Percentiles rank a stretch among this genome's conserved stretches.
These are phyloP conservation scores for Buphagus erythrorhynchus DNA, from an alignment of 2,797 vertebrate genomes.

Conservation along the genomic window DNA sequence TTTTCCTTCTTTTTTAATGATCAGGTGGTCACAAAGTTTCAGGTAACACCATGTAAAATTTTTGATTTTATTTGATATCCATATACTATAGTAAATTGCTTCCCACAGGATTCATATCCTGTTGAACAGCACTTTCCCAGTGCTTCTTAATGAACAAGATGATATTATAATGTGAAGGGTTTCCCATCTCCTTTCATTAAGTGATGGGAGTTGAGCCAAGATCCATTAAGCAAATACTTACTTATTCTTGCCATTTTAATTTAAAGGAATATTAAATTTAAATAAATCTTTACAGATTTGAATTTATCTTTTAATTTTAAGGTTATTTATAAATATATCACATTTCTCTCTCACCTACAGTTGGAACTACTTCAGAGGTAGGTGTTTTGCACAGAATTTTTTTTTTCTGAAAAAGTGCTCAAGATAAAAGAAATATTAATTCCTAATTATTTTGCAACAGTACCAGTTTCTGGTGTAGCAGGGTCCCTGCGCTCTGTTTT, in stretches of 20 bases:
- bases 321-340: background rate
- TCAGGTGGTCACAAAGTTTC: background rate
- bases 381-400: background rate
- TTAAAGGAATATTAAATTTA: background rate
- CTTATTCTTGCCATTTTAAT: background rate
- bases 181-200: background rate
- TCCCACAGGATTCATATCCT: background rate
- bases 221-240: background rate
- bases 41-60: background rate
- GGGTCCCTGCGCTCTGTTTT: background rate
- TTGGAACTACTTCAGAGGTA: background rate
- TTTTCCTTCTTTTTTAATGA: background rate
- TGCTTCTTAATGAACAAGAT: background rate
- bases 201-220: background rate
- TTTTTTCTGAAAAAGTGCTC: background rate
- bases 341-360: background rate
- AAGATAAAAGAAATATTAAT: background rate
- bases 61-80: background rate
- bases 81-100: background rate
- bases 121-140: background rate
- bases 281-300: background rate
- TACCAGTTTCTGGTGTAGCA: background rate
- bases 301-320: background rate
- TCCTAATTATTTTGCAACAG: background rate
- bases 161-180: background rate